A percentile compares a stretch with the other conserved stretches of the same genome.
These are phyloP conservation scores for Tragelaphus scriptus DNA, from an alignment of 2,113 vertebrate species.

Conservation along the genomic window DNA sequence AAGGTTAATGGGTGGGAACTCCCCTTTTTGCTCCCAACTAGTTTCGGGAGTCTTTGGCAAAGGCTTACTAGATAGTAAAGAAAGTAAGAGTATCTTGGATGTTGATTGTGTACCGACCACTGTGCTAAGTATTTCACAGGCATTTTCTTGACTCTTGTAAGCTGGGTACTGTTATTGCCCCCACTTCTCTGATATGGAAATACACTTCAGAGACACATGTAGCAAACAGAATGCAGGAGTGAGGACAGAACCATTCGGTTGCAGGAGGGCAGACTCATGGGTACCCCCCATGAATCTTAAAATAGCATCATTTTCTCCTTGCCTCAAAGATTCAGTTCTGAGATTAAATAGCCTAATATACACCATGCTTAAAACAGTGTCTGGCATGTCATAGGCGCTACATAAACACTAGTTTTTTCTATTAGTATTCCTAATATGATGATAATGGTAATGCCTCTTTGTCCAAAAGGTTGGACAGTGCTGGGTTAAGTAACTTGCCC, in stretches of 20 bases:
- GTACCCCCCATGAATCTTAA: background rate
- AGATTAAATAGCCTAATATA: background rate
- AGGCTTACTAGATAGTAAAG: background rate
- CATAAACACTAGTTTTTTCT: background rate
- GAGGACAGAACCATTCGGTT: background rate
- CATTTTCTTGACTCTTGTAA: background rate
- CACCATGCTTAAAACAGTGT: background rate
- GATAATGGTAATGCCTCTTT: background rate
- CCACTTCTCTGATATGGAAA: background rate
- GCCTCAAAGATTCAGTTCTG: background rate
- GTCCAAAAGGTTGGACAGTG: background rate
- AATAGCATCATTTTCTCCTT: background rate
- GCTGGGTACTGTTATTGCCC: background rate
- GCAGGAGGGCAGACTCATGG: background rate
- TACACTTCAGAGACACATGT: background rate
- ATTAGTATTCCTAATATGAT: background rate
- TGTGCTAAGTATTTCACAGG: background rate
- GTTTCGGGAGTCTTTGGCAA: background rate
- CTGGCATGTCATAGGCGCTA: background rate
- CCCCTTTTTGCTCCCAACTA: background rate
- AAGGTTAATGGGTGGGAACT: background rate
- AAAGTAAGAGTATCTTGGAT: background rate
- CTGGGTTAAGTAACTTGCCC: background rate
- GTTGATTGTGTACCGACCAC: background rate
- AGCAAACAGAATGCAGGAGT: background rate